A percentile compares a stretch with the other conserved stretches of the same genome.
Conservation (phyloP, 1,140 invertebrate genomes). For the Oryctes rhinoceros region DNA sequence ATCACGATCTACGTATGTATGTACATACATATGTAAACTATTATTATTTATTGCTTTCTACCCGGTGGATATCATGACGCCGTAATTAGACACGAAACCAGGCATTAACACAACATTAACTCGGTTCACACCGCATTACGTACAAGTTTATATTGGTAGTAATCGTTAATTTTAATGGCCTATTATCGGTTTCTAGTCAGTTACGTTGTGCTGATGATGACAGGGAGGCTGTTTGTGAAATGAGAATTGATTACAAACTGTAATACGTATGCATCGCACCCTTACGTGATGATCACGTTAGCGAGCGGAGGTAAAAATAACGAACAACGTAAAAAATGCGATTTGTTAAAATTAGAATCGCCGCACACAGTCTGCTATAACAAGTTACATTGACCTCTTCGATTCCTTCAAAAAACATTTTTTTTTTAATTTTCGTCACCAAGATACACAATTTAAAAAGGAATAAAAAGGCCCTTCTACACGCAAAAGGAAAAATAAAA, state of each 20-base stretch:
- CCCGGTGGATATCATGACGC: background rate
- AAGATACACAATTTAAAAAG: too few species aligned
- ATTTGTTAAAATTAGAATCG: too few species aligned
- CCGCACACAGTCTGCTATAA: too few species aligned
- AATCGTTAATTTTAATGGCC: slow-evolving; percentile 24
- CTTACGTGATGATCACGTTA: too few species aligned
- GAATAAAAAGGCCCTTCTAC: too few species aligned
- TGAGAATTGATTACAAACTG: too few species aligned
- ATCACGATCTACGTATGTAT: background rate
- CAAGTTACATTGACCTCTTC: too few species aligned
- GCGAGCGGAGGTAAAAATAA: too few species aligned
- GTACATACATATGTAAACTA: background rate
- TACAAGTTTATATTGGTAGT: slow-evolving; percentile 14
- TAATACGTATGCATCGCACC: too few species aligned
- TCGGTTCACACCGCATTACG: background rate
- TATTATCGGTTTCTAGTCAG: slow-evolving; percentile 18
- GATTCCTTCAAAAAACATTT: too few species aligned
- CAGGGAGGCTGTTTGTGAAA: background rate
- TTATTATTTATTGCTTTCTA: background rate
- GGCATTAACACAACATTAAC: slow-evolving; percentile 23
- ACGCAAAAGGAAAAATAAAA: background rate
- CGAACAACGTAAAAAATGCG: too few species aligned
- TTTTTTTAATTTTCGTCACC: too few species aligned
- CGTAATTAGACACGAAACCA: slow-evolving; percentile 6
- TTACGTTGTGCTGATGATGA: background rate